phyloP scores from a whole-genome alignment of 2,797 vertebrate species.

The Neosilurus mollespiculum region DNA sequence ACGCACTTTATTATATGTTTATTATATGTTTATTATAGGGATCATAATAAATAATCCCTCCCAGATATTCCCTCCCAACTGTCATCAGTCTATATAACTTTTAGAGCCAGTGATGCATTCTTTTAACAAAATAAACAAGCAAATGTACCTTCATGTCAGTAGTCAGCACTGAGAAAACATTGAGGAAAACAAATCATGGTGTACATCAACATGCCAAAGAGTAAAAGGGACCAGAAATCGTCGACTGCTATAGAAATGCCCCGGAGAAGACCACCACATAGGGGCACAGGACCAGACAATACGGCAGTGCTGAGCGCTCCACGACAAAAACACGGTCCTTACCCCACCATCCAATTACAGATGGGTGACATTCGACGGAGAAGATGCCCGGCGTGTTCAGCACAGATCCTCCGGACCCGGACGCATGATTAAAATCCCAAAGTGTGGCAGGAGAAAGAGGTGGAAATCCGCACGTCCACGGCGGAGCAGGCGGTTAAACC shows the following conservation, averaged over 20 bases:
- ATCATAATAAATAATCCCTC: neutral
- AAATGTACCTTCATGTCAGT: neutral
- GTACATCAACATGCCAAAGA: neutral
- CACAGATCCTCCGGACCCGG: constrained; percentile 47
- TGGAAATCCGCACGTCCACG: constrained; percentile 40
- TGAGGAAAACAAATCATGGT: neutral
- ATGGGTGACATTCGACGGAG: constrained; percentile 48
- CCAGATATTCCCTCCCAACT: neutral
- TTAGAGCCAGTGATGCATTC: neutral
- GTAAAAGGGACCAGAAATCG: neutral
- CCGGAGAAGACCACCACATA: constrained; percentile 53
- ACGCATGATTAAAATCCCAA: constrained; percentile 58
- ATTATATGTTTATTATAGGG: neutral
- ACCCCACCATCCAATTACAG: constrained; percentile 50
- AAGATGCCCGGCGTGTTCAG: constrained; percentile 35
- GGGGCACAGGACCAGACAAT: constrained; percentile 48
- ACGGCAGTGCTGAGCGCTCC: neutral
- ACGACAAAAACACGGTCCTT: constrained; percentile 46
- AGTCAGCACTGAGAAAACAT: neutral
- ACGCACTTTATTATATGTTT: neutral
- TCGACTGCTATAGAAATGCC: constrained; percentile 32
- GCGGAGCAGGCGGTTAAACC: constrained; percentile 40
- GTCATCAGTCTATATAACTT: constrained; percentile 19
- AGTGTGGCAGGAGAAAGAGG: constrained; percentile 37
- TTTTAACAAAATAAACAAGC: neutral